Percentiles rank a stretch among this genome's conserved stretches.
phyloP scores from a whole-genome alignment of 92 coral and sea anemone genomes.

The Hydrozoanthus gracilis region DNA sequence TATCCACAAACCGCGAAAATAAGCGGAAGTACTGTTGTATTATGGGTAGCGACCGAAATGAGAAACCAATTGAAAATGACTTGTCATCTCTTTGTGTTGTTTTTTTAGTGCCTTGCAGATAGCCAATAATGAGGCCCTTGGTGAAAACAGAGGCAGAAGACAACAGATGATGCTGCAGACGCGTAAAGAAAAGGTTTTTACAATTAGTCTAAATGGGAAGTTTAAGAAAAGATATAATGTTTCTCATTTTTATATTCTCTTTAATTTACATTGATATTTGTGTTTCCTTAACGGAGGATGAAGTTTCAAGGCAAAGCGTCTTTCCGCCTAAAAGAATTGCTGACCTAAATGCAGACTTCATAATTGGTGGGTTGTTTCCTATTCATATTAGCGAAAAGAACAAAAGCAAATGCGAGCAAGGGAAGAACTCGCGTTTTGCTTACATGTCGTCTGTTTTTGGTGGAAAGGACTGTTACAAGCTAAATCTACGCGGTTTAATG shows the following conservation, averaged over 20 bases:
- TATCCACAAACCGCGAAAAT: too few species aligned
- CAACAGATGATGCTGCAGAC: neutral
- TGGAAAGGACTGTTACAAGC: constrained; percentile 59
- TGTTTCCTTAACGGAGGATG: neutral
- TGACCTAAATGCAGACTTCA: constrained; percentile 68
- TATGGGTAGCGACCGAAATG: neutral
- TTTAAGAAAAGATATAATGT: neutral
- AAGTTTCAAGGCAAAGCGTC: neutral
- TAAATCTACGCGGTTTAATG: constrained; percentile 86
- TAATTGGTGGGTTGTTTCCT: constrained; percentile 90
- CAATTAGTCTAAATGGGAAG: neutral
- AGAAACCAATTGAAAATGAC: neutral
- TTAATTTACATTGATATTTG: neutral
- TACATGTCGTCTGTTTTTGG: constrained; percentile 64
- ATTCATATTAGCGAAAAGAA: constrained; percentile 73
- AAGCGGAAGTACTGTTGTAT: too few species aligned
- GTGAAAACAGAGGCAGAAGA: neutral
- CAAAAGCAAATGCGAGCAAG: constrained; percentile 54
- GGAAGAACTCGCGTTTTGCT: constrained; percentile 43
- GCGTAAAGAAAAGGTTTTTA: neutral
- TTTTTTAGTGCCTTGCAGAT: neutral
- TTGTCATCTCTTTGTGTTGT: neutral
- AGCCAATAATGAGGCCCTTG: neutral
- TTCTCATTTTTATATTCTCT: neutral
- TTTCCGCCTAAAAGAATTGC: constrained; percentile 64